Percentiles rank a stretch among this genome's conserved stretches.
These are phyloP conservation scores for Emys orbicularis DNA, from an alignment of 2,797 vertebrate species.

Conservation along the genomic window DNA sequence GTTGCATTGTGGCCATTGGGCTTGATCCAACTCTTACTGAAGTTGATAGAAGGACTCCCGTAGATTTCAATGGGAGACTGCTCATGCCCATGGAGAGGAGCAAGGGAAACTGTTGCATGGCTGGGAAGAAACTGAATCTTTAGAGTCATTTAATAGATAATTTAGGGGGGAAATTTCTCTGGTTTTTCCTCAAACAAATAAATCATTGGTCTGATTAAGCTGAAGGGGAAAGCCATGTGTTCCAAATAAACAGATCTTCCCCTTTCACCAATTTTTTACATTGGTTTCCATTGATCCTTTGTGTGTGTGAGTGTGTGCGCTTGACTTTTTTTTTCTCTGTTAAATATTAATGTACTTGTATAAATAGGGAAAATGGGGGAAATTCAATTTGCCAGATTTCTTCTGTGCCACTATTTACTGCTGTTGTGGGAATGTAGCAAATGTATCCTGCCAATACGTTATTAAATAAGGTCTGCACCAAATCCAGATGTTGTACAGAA, in stretches of 20 bases:
- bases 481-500: constrained; percentile 45
- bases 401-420: constrained; percentile 42
- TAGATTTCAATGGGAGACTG: background rate
- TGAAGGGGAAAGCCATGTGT: constrained; percentile 28
- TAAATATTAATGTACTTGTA: constrained; percentile 73
- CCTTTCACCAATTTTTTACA: constrained; percentile 20
- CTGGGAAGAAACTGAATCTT: constrained; percentile 18
- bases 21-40: background rate
- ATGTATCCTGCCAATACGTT: constrained; percentile 49
- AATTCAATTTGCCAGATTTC: constrained; percentile 48
- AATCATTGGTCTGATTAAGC: background rate
- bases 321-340: constrained; percentile 68
- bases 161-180: background rate
- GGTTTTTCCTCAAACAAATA: constrained; percentile 16
- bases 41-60: background rate
- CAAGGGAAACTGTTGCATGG: background rate
- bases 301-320: rapidly evolving
- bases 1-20: background rate
- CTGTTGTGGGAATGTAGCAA: constrained; percentile 29
- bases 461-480: constrained; percentile 50
- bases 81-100: background rate
- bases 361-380: constrained; percentile 36
- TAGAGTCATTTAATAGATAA: constrained; percentile 19
- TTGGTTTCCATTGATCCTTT: constrained; percentile 10
- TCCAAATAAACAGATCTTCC: background rate